phyloP scores from a whole-genome alignment of 2,797 vertebrate species.

The Aeoliscus strigatus region DNA sequence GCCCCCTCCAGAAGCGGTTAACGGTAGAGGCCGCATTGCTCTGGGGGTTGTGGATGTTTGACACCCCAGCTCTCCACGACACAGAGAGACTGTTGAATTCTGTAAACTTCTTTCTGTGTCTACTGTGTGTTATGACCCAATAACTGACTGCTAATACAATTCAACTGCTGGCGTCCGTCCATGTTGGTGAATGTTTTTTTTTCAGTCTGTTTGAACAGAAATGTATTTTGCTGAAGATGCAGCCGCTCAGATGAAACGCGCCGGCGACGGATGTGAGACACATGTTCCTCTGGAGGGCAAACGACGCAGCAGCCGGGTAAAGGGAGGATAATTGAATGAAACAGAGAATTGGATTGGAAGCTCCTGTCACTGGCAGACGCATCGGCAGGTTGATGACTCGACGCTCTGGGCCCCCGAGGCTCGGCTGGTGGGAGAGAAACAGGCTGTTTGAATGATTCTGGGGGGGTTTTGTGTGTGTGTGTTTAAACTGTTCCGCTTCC shows the following conservation, averaged over 20 bases:
- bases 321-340: slow-evolving; percentile 69
- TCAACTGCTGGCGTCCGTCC: too few species aligned
- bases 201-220: slow-evolving; percentile 33
- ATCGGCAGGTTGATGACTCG: slow-evolving; percentile 60
- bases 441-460: slow-evolving; percentile 31
- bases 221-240: slow-evolving; percentile 30
- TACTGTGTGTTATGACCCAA: too few species aligned
- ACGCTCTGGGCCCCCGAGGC: slow-evolving; percentile 36
- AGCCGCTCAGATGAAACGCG: slow-evolving; percentile 23
- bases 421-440: slow-evolving; percentile 45
- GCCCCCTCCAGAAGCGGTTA: too few species aligned
- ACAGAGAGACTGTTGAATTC: too few species aligned
- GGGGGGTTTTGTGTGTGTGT: slow-evolving; percentile 33
- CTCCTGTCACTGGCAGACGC: slow-evolving; percentile 66
- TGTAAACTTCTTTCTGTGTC: too few species aligned
- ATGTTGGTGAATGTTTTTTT: slow-evolving; percentile 16
- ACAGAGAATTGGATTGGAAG: slow-evolving; percentile 69
- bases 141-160: too few species aligned
- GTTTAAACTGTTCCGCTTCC: slow-evolving; percentile 32
- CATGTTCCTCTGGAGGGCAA: slow-evolving; percentile 55
- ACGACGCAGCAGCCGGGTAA: slow-evolving; percentile 51
- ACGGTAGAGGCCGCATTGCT: too few species aligned
- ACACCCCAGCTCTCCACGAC: too few species aligned
- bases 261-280: slow-evolving; percentile 27
- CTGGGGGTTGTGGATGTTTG: too few species aligned